These are phyloP conservation scores for Amphimallon solstitiale DNA, from an alignment of 2,888 invertebrate genomes.

Conservation along the genomic window DNA sequence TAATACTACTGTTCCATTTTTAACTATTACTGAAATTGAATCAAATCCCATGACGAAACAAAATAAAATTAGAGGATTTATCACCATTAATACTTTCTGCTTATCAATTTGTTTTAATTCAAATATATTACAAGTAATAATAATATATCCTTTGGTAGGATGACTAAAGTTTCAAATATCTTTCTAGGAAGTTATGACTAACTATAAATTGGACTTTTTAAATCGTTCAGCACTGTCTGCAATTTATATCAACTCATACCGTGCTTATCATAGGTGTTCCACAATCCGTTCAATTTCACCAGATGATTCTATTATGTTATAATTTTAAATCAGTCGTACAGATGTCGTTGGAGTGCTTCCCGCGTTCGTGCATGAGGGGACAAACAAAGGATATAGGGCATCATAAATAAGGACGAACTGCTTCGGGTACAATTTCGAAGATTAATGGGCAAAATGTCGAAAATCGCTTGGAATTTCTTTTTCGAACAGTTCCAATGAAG, in stretches of 20 bases:
- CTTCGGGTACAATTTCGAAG: conserved; percentile 21
- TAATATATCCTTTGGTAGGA: neutral
- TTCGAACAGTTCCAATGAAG: conserved; percentile 11
- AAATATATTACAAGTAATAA: neutral
- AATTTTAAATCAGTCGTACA: conserved; percentile 25
- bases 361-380: conserved; percentile 15
- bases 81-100: no score
- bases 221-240: conserved; percentile 4
- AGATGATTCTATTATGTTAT: conserved; percentile 11
- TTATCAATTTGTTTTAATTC: neutral
- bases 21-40: no score
- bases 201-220: neutral
- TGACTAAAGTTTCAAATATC: conserved; percentile 3
- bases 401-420: conserved; percentile 16
- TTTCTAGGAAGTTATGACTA: conserved; percentile 14
- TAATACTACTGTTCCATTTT: no score
- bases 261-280: conserved; percentile 5
- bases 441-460: conserved; percentile 28
- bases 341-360: conserved; percentile 21
- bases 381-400: conserved; percentile 22
- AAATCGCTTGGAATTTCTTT: conserved; percentile 10
- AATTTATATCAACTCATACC: conserved; percentile 14
- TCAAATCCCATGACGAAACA: no score
- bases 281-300: neutral
- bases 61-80: no score